Conservation (phyloP, 2,888 invertebrate species). For the Acheta domesticus region DNA sequence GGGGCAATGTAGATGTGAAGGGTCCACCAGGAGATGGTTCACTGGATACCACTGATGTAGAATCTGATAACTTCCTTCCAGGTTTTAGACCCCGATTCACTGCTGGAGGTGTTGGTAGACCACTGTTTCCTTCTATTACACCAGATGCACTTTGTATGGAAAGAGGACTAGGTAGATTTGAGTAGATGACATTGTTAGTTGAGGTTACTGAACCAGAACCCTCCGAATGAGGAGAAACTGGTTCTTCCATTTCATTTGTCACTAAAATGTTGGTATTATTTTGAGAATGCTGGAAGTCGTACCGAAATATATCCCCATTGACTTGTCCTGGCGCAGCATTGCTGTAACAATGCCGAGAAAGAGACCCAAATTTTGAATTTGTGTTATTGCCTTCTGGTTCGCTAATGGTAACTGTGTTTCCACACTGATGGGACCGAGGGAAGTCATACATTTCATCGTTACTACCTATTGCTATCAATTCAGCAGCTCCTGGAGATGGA, state of each 20-base stretch:
- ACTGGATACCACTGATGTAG: constrained; percentile 47
- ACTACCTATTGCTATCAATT: constrained; percentile 34
- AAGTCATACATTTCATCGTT: constrained; percentile 57
- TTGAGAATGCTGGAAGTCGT: constrained; percentile 38
- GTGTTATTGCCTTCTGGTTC: constrained; percentile 37
- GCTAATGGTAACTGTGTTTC: constrained; percentile 25
- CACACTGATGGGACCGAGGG: constrained; percentile 61
- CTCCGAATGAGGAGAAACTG: constrained; percentile 53
- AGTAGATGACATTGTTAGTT: constrained; percentile 54
- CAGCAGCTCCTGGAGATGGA: constrained; percentile 28
- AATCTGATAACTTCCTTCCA: constrained; percentile 54
- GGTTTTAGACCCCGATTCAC: constrained; percentile 83
- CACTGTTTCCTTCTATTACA: not conserved
- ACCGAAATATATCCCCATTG: constrained; percentile 52
- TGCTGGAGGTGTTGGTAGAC: constrained; percentile 55
- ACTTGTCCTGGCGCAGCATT: constrained; percentile 57
- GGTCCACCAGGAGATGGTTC: constrained; percentile 48
- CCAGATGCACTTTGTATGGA: constrained; percentile 27
- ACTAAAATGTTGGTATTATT: not conserved
- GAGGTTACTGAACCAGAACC: constrained; percentile 42
- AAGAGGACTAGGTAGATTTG: constrained; percentile 58
- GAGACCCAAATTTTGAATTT: constrained; percentile 41
- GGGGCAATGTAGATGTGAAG: constrained; percentile 48
- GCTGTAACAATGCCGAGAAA: constrained; percentile 56
- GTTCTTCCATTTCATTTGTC: constrained; percentile 43